Percentiles rank a stretch among this genome's conserved stretches.
phyloP scores from a whole-genome alignment of 2,113 vertebrate genomes.

The Rhea pennata region DNA sequence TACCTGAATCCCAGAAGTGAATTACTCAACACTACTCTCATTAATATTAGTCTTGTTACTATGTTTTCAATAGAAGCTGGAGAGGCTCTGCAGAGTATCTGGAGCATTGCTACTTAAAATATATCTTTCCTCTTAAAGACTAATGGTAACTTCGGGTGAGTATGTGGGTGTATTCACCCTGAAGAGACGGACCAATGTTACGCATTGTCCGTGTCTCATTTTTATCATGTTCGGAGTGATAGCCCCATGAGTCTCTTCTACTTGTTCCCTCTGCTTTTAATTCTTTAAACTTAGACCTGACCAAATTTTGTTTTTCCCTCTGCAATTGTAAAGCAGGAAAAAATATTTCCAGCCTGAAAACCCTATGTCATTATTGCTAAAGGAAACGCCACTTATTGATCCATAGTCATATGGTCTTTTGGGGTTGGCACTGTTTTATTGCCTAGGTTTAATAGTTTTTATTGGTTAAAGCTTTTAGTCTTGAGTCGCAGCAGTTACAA shows the following conservation, averaged over 20 bases:
- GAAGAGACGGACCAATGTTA: not conserved
- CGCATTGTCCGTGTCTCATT: not conserved
- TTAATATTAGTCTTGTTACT: not conserved
- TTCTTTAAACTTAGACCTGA: not conserved
- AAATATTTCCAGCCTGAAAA: not conserved
- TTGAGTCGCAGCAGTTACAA: not conserved
- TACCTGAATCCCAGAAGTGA: not conserved
- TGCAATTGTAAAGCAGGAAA: not conserved
- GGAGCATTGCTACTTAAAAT: not conserved
- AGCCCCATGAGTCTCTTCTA: not conserved
- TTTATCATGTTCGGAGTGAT: not conserved
- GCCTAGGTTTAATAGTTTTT: constrained; percentile 54
- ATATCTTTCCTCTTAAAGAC: not conserved
- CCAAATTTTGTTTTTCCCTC: not conserved
- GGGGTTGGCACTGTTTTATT: constrained; percentile 59
- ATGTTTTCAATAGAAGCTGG: not conserved
- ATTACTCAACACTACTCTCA: not conserved
- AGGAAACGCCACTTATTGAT: constrained; percentile 51
- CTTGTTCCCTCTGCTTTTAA: not conserved
- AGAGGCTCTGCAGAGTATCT: not conserved
- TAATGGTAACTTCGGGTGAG: not conserved
- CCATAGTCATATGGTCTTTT: not conserved
- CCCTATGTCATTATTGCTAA: not conserved
- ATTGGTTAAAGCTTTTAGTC: constrained; percentile 65
- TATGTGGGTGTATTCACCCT: not conserved